Percentiles rank a stretch among this genome's conserved stretches.
Evolutionary conservation across 2,113 vertebrate species (phyloP).

Genomic region (Phocoena phocoena): DNA sequence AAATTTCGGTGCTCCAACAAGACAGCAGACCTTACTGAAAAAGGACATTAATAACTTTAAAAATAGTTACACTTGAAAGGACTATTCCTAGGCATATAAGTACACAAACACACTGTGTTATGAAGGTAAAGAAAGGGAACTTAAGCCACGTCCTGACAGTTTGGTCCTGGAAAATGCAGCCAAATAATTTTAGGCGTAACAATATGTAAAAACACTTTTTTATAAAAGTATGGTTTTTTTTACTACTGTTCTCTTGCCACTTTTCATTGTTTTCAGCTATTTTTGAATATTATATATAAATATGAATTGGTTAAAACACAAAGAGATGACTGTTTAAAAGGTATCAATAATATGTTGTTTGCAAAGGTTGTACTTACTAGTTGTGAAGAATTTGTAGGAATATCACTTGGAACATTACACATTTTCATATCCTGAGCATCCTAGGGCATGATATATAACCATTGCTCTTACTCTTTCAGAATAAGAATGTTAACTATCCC

Average conservation of each 20-base stretch:
- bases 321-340: neutral
- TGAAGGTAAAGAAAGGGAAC: neutral
- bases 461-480: neutral
- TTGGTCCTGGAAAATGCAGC: neutral
- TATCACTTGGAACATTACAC: neutral
- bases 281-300: neutral
- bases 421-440: neutral
- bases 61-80: constrained; percentile 27
- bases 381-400: neutral
- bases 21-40: neutral
- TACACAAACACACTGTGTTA: neutral
- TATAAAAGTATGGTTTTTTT: neutral
- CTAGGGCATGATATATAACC: neutral
- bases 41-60: neutral
- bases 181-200: neutral
- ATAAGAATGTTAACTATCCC: neutral
- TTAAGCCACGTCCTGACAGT: neutral
- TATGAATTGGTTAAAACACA: constrained; percentile 29
- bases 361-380: neutral
- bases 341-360: neutral
- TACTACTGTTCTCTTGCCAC: neutral
- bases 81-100: neutral
- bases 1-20: neutral
- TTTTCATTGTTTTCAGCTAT: neutral
- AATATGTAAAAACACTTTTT: neutral